These are phyloP conservation scores for Gobius niger DNA, from an alignment of 2,113 vertebrate genomes.

Conservation along the genomic window DNA sequence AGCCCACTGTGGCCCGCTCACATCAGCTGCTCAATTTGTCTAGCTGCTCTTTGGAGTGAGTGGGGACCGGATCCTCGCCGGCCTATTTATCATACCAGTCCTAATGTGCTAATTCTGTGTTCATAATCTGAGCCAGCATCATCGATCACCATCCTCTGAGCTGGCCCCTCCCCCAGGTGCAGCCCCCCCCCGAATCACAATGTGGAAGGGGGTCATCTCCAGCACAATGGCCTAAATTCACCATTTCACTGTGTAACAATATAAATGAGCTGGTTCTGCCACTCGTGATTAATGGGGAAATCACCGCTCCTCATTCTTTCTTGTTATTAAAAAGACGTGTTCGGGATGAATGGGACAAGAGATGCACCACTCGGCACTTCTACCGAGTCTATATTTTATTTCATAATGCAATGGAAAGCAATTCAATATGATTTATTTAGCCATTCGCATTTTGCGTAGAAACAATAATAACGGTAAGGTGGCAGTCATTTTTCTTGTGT, in stretches of 20 bases:
- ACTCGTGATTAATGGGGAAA: slow-evolving; percentile 88
- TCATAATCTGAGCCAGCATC: slow-evolving; percentile 82
- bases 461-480: slow-evolving; percentile 11
- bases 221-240: slow-evolving; percentile 87
- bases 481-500: slow-evolving; percentile 6
- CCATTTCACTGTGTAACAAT: slow-evolving; percentile 87
- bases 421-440: slow-evolving; percentile 19
- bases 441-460: background rate
- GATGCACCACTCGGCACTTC: slow-evolving; percentile 33
- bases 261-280: slow-evolving; percentile 89
- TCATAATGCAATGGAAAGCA: slow-evolving; percentile 18
- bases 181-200: slow-evolving; percentile 72
- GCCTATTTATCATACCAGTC: slow-evolving; percentile 85
- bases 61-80: slow-evolving; percentile 54
- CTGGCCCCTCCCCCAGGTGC: slow-evolving; percentile 52
- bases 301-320: slow-evolving; percentile 47
- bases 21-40: slow-evolving; percentile 60
- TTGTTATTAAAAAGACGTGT: slow-evolving; percentile 53
- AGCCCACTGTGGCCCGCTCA: slow-evolving; percentile 6
- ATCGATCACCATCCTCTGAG: slow-evolving; percentile 94
- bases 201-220: slow-evolving; percentile 88
- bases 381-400: slow-evolving; percentile 33
- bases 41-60: slow-evolving; percentile 53
- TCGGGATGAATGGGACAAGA: slow-evolving; percentile 49
- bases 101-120: slow-evolving; percentile 83